Base-by-base conservation (phyloP, 2,888 invertebrate genomes). In the Cryptus viduatorius region DNA sequence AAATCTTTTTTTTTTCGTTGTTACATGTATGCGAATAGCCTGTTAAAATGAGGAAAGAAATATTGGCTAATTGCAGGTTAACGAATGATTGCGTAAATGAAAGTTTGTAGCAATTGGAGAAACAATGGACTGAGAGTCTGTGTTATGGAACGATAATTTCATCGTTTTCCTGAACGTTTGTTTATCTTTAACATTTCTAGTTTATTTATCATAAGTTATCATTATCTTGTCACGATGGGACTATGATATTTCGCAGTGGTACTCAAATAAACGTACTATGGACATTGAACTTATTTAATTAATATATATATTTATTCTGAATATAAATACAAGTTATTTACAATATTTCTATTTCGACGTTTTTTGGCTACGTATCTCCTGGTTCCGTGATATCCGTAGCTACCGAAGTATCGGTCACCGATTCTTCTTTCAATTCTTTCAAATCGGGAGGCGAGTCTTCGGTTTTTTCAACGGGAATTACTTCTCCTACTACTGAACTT, bases 311-410 rank as follows among this genome's bases (percentile, higher is more conserved):
- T 46, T 56, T 59, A 50, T 75, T 50, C 65, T 48, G 5, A 37
- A 31, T 83, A 42, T 3, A 61, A 73, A 61, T 78, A 59, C 42
- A 59, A 29, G 68, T 67, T 67, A 68, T 76, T 65, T 80, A 80
- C 76, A 80, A 61, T 77, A 10, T 31, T 68, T 59, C 79, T 64
- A 10, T 68, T 73, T 29, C n/a, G 14, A 24, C 10, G 3, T 44
- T 46, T 7, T 16, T 77, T n/a, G 14, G 14, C 50, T 72, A 68
- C 44, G 50, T 69, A 12, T 67, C 50, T 10, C 31, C 10, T 3
- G 29, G 5, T 69, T 46, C 24, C 10, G 19, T 61, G 29, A 29
- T 29, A 29, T 37, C 46, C 31, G 10, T 12, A 31, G 14, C 19
- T 37, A 48, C 24, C 0, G 68, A 44, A 1, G 37, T n/a, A 24